Evolutionary conservation across 2,797 vertebrate species (phyloP), one percentile per base, ranked within the genome.

Genomic region (Chloroceryle inda): DNA sequence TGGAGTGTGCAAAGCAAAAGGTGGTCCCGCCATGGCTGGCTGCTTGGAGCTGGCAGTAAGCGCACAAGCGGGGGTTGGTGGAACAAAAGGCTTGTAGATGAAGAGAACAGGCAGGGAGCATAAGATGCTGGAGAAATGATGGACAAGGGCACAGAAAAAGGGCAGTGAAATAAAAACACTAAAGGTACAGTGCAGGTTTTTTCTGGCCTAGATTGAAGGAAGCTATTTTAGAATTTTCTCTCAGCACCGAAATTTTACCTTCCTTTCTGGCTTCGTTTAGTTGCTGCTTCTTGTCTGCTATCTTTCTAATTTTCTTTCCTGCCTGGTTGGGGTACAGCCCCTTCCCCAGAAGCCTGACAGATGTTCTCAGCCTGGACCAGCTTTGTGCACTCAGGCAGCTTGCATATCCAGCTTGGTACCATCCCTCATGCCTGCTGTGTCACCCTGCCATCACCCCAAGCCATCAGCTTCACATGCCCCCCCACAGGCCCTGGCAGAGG

Each of bases 361-460:
- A 26, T 0, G 3, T 22, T 71, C 2, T 66, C 27, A 11, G 12
- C 8, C 44, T 72, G 50, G 16, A 14, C 50, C 0, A 0, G 14
- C 35, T 68, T 76, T 15, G n/a, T 44, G 5, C 2, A 4, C 29
- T 55, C n/a, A 16, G 59, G 23, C 67, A 23, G 24, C 35, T 68
- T 9, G 4, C 2, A 0, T 38, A 6, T 49, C 69, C 38, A 45
- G 62, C 40, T 29, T 3, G 0, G 2, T 31, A 53, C 29, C 0
- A 0, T 13, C 38, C 55, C 81, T 59, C 5, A 1, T 11, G 37
- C 33, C 56, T 44, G 33, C 50, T 9, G 0, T 35, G 35, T 29
- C 56, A 24, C 72, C 24, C 9, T 33, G 17, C 21, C 14, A 3
- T 64, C 33, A 62, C 31, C 59, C 40, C 1, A 0, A 62, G 50